These are phyloP conservation scores for Meda fulgida DNA, from an alignment of 2,797 vertebrate species.

Conservation along the genomic window DNA sequence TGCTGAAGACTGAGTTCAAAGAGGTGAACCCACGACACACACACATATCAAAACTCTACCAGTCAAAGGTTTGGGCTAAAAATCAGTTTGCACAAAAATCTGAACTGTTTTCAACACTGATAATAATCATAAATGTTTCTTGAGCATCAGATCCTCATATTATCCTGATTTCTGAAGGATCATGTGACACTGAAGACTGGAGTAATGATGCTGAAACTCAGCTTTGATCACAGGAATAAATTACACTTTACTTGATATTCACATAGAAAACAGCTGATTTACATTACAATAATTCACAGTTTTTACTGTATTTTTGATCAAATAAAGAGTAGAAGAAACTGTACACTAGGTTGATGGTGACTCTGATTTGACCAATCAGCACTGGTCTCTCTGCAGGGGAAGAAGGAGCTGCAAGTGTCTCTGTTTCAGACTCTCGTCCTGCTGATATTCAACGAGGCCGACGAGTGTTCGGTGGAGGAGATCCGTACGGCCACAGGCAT, in stretches of 20 bases:
- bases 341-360: neutral
- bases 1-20: slow-evolving; percentile 97
- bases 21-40: slow-evolving; percentile 76
- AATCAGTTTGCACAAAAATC: no score
- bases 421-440: slow-evolving; percentile 98
- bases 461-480: slow-evolving; percentile 96
- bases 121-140: no score
- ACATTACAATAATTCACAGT: accelerated
- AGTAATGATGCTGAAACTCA: no score
- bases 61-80: no score
- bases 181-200: no score
- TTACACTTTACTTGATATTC: no score
- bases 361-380: neutral
- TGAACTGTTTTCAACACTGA: no score
- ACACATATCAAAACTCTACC: neutral
- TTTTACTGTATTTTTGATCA: neutral
- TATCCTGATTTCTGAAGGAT: no score
- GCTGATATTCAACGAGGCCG: slow-evolving; percentile 98
- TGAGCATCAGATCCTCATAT: no score
- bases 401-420: slow-evolving; percentile 98
- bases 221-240: no score
- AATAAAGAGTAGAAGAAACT: neutral
- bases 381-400: slow-evolving; percentile 80
- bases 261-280: no score
- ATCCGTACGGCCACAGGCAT: slow-evolving; percentile 97